A percentile compares a stretch with the other conserved stretches of the same genome.
Conservation (phyloP, 1,140 invertebrate genomes). For the Oedothorax gibbosus region DNA sequence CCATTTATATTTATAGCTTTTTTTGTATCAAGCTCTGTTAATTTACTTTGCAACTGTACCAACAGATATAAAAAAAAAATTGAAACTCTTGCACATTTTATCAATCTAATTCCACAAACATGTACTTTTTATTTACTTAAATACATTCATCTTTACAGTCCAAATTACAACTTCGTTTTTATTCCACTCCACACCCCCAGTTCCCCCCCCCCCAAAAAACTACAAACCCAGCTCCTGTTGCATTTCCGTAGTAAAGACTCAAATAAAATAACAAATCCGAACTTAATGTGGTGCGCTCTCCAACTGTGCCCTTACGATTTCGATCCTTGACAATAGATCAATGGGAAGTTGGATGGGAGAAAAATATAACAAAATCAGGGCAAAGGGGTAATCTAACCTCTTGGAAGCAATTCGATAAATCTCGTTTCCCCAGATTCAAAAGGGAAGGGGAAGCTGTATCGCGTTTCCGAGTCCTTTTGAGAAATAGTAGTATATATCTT, state of each 20-base stretch:
- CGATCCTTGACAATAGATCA: conserved; percentile 48
- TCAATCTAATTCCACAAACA: too few species aligned
- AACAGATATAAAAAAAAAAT: too few species aligned
- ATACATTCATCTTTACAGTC: too few species aligned
- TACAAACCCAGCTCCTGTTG: conserved; percentile 18
- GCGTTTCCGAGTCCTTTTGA: conserved; percentile 39
- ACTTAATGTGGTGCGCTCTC: conserved; percentile 9
- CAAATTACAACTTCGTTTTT: too few species aligned
- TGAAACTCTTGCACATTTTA: too few species aligned
- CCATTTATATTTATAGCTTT: too few species aligned
- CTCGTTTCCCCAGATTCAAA: conserved; percentile 45
- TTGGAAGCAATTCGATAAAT: conserved; percentile 61
- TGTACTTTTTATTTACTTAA: too few species aligned
- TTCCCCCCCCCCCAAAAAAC: not conserved
- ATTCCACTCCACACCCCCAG: not conserved
- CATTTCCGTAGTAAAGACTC: not conserved
- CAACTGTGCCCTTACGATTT: not conserved
- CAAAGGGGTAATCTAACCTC: conserved; percentile 59
- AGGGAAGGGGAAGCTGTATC: conserved; percentile 26
- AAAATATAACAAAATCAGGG: conserved; percentile 37
- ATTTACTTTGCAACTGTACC: too few species aligned
- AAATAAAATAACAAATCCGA: not conserved
- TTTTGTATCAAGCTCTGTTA: too few species aligned
- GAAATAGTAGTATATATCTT: conserved; percentile 29
- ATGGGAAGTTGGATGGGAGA: conserved; percentile 4